A percentile compares a stretch with the other conserved stretches of the same genome.
Evolutionary conservation across 64 coral and sea anemone genomes (phyloP).

Genomic region (Stylophora pistillata): DNA sequence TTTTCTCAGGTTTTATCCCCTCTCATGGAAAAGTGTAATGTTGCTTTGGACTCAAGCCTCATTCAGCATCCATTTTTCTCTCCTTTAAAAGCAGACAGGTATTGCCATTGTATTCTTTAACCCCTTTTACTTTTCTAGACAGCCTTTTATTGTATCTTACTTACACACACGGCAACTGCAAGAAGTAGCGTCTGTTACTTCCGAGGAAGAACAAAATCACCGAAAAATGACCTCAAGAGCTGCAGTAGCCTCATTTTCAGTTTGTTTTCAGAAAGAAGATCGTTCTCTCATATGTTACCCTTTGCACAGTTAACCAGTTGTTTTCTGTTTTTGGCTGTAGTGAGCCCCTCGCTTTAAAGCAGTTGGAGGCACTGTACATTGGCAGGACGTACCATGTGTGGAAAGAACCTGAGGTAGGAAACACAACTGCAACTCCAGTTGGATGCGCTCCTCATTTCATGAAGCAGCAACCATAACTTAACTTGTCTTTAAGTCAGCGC

Average conservation of each 20-base stretch:
- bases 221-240: too few relatives aligned
- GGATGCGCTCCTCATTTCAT: background rate
- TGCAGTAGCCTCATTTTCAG: too few relatives aligned
- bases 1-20: slow-evolving; percentile 71
- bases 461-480: background rate
- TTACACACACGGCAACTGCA: too few relatives aligned
- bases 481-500: too few relatives aligned
- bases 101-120: background rate
- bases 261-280: too few relatives aligned
- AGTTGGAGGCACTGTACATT: slow-evolving; percentile 84
- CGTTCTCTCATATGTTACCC: too few relatives aligned
- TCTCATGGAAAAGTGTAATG: slow-evolving; percentile 90
- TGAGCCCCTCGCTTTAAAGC: slow-evolving; percentile 76
- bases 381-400: slow-evolving; percentile 82
- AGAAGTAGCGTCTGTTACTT: too few relatives aligned
- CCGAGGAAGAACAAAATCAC: too few relatives aligned
- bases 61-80: slow-evolving; percentile 78
- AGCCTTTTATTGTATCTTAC: too few relatives aligned
- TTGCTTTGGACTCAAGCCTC: slow-evolving; percentile 64
- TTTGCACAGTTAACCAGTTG: too few relatives aligned
- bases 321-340: background rate
- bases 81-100: slow-evolving; percentile 63
- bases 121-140: too few relatives aligned
- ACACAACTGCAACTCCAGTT: background rate
- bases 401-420: slow-evolving; percentile 89